These are phyloP conservation scores for Brotula barbata DNA, from an alignment of 2,797 vertebrate species.

Conservation along the genomic window DNA sequence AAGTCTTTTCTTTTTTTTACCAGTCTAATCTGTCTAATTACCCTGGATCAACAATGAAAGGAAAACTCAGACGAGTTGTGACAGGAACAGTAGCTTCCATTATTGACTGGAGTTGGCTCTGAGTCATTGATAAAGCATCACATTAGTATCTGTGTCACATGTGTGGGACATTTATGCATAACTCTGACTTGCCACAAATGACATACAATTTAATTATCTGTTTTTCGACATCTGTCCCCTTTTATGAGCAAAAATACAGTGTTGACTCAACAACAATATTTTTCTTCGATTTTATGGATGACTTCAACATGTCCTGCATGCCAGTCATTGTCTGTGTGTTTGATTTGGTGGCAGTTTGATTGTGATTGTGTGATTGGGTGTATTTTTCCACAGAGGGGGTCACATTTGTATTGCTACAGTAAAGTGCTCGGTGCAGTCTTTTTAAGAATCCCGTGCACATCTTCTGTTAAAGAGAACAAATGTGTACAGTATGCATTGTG, in stretches of 20 bases:
- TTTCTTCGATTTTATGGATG: slow-evolving; percentile 3
- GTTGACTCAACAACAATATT: slow-evolving; percentile 14
- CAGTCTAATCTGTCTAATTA: slow-evolving; percentile 9
- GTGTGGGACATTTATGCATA: slow-evolving; percentile 42
- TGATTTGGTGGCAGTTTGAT: slow-evolving; percentile 20
- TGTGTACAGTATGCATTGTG: slow-evolving; percentile 31
- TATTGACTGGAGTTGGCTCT: slow-evolving; percentile 51
- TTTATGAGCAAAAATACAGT: not conserved
- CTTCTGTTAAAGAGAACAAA: slow-evolving; percentile 32
- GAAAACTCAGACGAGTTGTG: slow-evolving; percentile 32
- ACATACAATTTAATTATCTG: slow-evolving; percentile 39
- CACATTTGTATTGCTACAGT: no score
- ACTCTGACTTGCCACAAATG: slow-evolving; percentile 36
- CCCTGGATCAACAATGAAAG: slow-evolving; percentile 28
- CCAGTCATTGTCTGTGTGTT: not conserved
- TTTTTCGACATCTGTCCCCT: slow-evolving; percentile 29
- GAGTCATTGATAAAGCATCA: slow-evolving; percentile 58
- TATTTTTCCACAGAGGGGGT: slow-evolving; percentile 53
- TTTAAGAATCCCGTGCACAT: slow-evolving; percentile 24
- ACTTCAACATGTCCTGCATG: slow-evolving; percentile 3
- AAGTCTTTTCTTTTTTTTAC: not conserved
- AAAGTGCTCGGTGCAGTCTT: slow-evolving; percentile 23
- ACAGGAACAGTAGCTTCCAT: slow-evolving; percentile 54
- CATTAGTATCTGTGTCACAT: slow-evolving; percentile 49
- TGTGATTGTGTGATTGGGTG: slow-evolving; percentile 19